Percentiles rank a stretch among this genome's conserved stretches.
Evolutionary conservation across 2,888 invertebrate genomes (phyloP).

Genomic region (Polyommatus icarus): DNA sequence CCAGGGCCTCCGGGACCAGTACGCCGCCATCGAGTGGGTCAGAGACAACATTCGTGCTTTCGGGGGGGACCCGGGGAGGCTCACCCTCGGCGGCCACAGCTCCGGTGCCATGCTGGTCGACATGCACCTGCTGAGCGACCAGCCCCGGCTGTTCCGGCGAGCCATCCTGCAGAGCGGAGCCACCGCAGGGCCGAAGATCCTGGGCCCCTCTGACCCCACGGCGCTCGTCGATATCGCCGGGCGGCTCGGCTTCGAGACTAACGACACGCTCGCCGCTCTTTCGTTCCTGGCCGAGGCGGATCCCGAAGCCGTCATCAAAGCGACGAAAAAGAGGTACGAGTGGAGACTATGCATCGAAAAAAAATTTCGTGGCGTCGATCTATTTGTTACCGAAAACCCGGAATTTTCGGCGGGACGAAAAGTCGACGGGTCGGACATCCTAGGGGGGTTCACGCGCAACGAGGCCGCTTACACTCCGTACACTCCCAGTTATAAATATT

Average conservation of each 20-base stretch:
- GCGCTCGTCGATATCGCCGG: no score
- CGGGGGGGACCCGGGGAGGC: conserved; percentile 22
- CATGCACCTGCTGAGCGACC: background rate
- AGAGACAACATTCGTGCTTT: no score
- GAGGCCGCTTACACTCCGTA: background rate
- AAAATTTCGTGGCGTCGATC: background rate
- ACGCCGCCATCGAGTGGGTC: no score
- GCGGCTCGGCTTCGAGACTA: no score
- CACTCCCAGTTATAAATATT: no score
- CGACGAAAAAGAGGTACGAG: background rate
- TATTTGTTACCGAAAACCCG: background rate
- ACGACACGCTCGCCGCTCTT: no score
- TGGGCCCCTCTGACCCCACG: no score
- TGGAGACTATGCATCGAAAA: background rate
- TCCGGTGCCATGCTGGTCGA: no score
- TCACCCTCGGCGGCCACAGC: background rate
- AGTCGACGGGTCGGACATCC: background rate
- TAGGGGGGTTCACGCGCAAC: background rate
- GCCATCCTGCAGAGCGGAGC: background rate
- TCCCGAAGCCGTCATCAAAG: no score
- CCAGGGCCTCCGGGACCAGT: no score
- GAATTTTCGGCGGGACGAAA: background rate
- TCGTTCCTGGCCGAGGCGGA: no score
- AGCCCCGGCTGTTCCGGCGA: background rate
- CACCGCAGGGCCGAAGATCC: no score